Conservation (phyloP, 2,797 vertebrate genomes). For the Tiaroga cobitis region DNA sequence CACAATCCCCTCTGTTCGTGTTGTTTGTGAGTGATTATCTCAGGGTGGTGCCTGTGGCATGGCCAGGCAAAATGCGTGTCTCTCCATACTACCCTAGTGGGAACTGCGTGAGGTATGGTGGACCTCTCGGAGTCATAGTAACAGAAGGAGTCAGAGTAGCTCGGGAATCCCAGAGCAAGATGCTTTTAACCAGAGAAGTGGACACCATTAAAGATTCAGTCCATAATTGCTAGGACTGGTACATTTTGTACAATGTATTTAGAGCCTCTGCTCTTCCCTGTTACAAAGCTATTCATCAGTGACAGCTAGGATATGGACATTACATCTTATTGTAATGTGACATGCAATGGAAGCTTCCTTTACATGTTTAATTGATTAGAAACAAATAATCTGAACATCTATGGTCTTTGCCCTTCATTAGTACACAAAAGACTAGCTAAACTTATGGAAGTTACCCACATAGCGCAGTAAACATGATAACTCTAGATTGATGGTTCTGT, state of each 20-base stretch:
- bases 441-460: neutral
- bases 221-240: neutral
- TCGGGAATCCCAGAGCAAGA: conserved; percentile 14
- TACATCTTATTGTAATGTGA: neutral
- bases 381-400: neutral
- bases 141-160: neutral
- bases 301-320: neutral
- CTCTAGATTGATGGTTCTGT: neutral
- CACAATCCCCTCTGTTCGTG: conserved; percentile 35
- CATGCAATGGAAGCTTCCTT: neutral
- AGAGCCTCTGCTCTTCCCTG: neutral
- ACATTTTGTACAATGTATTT: neutral
- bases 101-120: conserved; percentile 22
- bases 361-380: neutral
- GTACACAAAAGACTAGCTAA: neutral
- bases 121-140: conserved; percentile 21
- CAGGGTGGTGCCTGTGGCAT: conserved; percentile 59
- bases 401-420: neutral
- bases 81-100: conserved; percentile 26
- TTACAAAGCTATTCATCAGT: neutral
- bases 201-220: conserved; percentile 14
- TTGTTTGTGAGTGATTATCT: conserved; percentile 64
- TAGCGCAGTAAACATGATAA: neutral
- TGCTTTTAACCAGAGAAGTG: conserved; percentile 18
- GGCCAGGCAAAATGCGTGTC: conserved; percentile 53